Percentiles rank a stretch among this genome's conserved stretches.
Conservation (phyloP, 2,797 vertebrate species). For the Champsocephalus gunnari region DNA sequence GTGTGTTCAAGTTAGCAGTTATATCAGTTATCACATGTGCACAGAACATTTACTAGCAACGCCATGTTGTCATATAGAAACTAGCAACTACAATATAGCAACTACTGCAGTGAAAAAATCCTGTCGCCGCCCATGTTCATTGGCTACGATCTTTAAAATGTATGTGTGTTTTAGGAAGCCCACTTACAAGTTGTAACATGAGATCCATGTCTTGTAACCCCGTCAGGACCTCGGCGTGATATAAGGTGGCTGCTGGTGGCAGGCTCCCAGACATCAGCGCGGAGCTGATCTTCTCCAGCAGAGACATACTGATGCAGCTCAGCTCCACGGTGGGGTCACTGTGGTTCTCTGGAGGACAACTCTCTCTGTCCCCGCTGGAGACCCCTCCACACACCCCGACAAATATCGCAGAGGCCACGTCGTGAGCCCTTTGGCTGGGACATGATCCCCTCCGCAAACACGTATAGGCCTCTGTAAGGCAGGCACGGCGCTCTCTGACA, state of each 20-base stretch:
- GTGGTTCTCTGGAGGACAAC: too few relatives aligned
- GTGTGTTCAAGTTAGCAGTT: too few relatives aligned
- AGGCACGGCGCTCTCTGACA: background rate
- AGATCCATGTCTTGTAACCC: conserved; percentile 62
- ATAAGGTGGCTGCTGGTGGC: conserved; percentile 5
- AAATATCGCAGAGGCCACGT: conserved; percentile 64
- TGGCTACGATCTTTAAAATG: background rate
- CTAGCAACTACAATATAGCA: too few relatives aligned
- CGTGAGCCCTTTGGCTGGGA: conserved; percentile 63
- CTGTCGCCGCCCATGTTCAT: too few relatives aligned
- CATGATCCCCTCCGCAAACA: conserved; percentile 72
- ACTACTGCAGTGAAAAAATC: too few relatives aligned
- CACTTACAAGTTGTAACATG: conserved; percentile 78
- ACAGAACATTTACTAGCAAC: too few relatives aligned
- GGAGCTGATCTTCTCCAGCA: conserved; percentile 80
- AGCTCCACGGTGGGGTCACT: conserved; percentile 39
- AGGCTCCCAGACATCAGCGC: conserved; percentile 59
- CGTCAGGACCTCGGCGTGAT: conserved; percentile 44
- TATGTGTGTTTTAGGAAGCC: background rate
- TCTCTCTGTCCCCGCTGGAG: background rate
- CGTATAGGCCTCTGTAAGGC: conserved; percentile 77
- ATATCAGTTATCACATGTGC: too few relatives aligned
- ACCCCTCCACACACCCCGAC: conserved; percentile 33
- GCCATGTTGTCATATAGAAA: too few relatives aligned
- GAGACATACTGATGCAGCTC: conserved; percentile 82